Percentiles rank a stretch among this genome's conserved stretches.
Evolutionary conservation across 2,113 vertebrate genomes (phyloP).

Genomic region (Naja naja): DNA sequence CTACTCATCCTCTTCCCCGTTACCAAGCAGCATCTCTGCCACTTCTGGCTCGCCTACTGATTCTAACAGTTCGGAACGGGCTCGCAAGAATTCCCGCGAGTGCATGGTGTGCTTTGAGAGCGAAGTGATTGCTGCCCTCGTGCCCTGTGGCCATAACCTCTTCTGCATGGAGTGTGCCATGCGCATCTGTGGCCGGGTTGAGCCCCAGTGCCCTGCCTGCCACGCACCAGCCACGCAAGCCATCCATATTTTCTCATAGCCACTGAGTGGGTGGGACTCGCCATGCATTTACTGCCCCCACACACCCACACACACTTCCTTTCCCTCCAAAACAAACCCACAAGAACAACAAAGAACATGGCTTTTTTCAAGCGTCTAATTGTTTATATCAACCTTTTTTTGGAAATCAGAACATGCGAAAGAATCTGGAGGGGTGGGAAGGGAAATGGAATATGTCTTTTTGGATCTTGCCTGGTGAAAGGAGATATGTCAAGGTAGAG

Average conservation of each 20-base stretch:
- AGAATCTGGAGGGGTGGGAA: neutral
- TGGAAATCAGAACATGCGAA: constrained; percentile 2
- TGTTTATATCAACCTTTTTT: constrained; percentile 40
- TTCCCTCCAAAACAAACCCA: neutral
- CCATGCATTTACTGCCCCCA: neutral
- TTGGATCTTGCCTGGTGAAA: neutral
- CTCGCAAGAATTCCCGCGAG: constrained; percentile 73
- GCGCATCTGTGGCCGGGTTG: constrained; percentile 87
- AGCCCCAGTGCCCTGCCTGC: constrained; percentile 91
- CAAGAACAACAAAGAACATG: neutral
- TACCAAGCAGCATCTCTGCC: constrained; percentile 69
- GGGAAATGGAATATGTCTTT: neutral
- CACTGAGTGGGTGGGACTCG: accelerated
- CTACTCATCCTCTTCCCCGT: constrained; percentile 85
- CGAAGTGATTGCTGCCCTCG: constrained; percentile 90
- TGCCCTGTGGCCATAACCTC: constrained; percentile 96
- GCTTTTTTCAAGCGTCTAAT: constrained; percentile 45
- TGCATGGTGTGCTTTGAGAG: constrained; percentile 93
- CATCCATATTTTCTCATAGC: constrained; percentile 98
- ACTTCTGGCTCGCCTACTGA: constrained; percentile 79
- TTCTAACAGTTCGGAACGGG: constrained; percentile 72
- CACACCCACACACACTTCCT: neutral
- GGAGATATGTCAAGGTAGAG: neutral
- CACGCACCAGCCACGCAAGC: constrained; percentile 91
- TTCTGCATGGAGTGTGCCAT: constrained; percentile 98